These are phyloP conservation scores for Speoplatyrhinus poulsoni DNA, from an alignment of 2,113 vertebrate species.

Conservation along the genomic window DNA sequence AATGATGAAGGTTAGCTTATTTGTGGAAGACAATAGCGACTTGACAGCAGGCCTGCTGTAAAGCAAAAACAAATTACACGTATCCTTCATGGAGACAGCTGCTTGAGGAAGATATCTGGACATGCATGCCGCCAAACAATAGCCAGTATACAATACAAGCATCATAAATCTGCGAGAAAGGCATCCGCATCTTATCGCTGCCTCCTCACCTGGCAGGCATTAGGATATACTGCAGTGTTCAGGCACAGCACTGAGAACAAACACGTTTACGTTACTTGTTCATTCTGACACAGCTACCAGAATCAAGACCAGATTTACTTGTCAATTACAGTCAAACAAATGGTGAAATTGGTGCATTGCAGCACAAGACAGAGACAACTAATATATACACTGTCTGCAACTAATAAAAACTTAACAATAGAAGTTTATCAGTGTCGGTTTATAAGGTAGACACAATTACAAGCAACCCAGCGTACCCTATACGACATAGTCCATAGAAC, in stretches of 20 bases:
- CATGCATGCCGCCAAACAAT: slow-evolving; percentile 7
- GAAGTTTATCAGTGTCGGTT: no score
- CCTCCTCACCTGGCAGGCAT: no score
- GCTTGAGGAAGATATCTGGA: slow-evolving; percentile 49
- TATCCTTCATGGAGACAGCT: slow-evolving; percentile 42
- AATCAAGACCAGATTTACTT: background rate
- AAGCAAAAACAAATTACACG: slow-evolving; percentile 31
- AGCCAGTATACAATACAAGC: slow-evolving; percentile 38
- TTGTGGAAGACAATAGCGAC: slow-evolving; percentile 42
- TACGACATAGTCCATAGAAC: no score
- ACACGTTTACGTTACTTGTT: background rate
- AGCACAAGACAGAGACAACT: no score
- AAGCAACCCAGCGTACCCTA: no score
- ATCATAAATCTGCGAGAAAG: background rate
- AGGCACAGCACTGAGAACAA: background rate
- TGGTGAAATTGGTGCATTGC: no score
- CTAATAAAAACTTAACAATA: no score
- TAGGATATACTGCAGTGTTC: background rate
- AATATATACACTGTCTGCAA: no score
- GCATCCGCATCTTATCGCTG: no score
- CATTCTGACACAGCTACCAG: background rate
- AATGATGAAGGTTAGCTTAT: slow-evolving; percentile 16
- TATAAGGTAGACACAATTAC: no score
- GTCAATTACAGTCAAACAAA: no score
- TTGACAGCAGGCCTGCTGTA: slow-evolving; percentile 40